phyloP scores from a whole-genome alignment of 2,113 vertebrate species.

The Patagioenas fasciata region DNA sequence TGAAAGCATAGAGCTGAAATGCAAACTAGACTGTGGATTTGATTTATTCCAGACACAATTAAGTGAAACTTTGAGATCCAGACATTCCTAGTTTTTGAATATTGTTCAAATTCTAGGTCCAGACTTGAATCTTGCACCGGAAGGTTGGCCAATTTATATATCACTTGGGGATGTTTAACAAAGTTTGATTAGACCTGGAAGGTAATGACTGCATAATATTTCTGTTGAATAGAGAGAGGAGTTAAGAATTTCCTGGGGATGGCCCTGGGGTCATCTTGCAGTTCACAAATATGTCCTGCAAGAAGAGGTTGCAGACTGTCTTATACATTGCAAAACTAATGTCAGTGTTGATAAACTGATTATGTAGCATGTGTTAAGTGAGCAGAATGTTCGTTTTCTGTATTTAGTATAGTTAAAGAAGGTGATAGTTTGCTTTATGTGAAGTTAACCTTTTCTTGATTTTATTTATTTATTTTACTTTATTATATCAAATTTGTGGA shows the following conservation, averaged over 20 bases:
- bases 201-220: background rate
- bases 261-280: background rate
- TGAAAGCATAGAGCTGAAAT: background rate
- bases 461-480: background rate
- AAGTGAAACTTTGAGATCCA: background rate
- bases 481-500: background rate
- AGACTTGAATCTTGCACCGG: background rate
- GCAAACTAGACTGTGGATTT: background rate
- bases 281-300: background rate
- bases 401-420: background rate
- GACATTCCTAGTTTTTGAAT: constrained; percentile 16
- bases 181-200: background rate
- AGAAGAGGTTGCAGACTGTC: background rate
- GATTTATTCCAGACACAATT: constrained; percentile 19
- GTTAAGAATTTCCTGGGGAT: background rate
- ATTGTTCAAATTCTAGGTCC: background rate
- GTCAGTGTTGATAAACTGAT: background rate
- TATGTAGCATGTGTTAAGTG: background rate
- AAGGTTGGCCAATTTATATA: background rate
- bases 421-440: background rate
- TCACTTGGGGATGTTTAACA: background rate
- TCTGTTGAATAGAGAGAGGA: background rate
- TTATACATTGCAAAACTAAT: background rate
- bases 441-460: background rate
- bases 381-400: background rate